These are phyloP conservation scores for Sesamia nonagrioides DNA, from an alignment of 1,140 invertebrate species.

Conservation along the genomic window DNA sequence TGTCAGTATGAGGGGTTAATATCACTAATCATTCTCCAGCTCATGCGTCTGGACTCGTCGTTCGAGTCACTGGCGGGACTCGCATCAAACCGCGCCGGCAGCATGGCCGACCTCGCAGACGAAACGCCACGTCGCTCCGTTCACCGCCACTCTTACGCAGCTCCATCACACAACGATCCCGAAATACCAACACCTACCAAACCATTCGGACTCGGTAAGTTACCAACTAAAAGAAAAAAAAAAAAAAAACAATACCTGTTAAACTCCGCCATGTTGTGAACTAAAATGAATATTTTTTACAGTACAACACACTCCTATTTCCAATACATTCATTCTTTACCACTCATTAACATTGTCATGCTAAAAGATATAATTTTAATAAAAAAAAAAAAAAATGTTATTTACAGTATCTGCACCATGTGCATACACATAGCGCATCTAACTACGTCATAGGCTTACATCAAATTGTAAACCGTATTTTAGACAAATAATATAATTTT, in stretches of 20 bases:
- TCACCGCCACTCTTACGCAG: conserved; percentile 84
- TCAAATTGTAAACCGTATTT: conserved; percentile 38
- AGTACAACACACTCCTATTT: conserved; percentile 60
- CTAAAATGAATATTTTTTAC: conserved; percentile 52
- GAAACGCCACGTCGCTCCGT: conserved; percentile 80
- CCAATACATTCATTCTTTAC: conserved; percentile 59
- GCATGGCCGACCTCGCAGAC: conserved; percentile 93
- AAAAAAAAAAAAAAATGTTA: conserved; percentile 28
- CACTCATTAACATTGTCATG: conserved; percentile 62
- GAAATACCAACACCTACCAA: conserved; percentile 89
- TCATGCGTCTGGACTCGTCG: conserved; percentile 93
- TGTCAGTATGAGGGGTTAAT: background rate
- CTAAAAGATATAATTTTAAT: conserved; percentile 49
- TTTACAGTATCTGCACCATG: conserved; percentile 53
- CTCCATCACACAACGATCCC: conserved; percentile 81
- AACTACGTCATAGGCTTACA: conserved; percentile 44
- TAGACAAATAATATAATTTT: conserved; percentile 50
- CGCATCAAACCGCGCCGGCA: conserved; percentile 92
- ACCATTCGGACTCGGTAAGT: conserved; percentile 93
- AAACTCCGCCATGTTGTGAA: conserved; percentile 31
- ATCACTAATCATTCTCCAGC: conserved; percentile 79
- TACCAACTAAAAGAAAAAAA: background rate
- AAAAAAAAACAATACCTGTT: too few relatives aligned
- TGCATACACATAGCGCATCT: conserved; percentile 54
- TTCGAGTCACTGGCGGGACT: conserved; percentile 91